phyloP scores from a whole-genome alignment of 1,140 invertebrate genomes.

The Drosophila orosa region DNA sequence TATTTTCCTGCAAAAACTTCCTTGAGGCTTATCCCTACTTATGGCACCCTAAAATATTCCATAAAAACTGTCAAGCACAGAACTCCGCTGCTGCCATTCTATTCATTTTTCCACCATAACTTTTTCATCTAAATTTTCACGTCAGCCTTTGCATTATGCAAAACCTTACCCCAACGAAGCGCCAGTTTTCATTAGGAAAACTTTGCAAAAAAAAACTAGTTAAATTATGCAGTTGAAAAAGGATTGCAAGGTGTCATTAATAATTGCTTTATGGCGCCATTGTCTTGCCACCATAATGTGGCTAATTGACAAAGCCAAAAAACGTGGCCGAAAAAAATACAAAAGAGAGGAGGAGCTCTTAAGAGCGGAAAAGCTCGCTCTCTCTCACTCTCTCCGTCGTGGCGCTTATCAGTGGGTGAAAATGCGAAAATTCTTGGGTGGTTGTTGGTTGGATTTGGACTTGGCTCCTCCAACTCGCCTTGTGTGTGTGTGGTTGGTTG shows the following conservation, averaged over 20 bases:
- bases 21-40: neutral
- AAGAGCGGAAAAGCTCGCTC: conserved; percentile 55
- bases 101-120: neutral
- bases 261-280: conserved; percentile 49
- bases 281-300: conserved; percentile 39
- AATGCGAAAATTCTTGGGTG: conserved; percentile 48
- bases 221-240: conserved; percentile 32
- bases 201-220: conserved; percentile 1
- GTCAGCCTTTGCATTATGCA: conserved; percentile 11
- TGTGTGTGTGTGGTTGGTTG: conserved; percentile 45
- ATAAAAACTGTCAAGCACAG: conserved; percentile 4
- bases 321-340: conserved; percentile 13
- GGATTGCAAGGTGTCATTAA: conserved; percentile 45
- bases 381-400: conserved; percentile 2
- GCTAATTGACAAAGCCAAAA: conserved; percentile 28
- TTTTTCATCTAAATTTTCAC: conserved; percentile 13
- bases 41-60: neutral
- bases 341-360: conserved; percentile 13
- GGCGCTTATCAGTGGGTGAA: conserved; percentile 64
- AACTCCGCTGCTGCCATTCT: neutral
- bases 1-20: neutral
- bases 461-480: conserved; percentile 22
- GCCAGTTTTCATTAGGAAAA: conserved; percentile 9
- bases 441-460: conserved; percentile 24
- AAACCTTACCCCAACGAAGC: neutral